Base-by-base conservation (phyloP, 2,113 vertebrate species). In the Pelobates fuscus region DNA sequence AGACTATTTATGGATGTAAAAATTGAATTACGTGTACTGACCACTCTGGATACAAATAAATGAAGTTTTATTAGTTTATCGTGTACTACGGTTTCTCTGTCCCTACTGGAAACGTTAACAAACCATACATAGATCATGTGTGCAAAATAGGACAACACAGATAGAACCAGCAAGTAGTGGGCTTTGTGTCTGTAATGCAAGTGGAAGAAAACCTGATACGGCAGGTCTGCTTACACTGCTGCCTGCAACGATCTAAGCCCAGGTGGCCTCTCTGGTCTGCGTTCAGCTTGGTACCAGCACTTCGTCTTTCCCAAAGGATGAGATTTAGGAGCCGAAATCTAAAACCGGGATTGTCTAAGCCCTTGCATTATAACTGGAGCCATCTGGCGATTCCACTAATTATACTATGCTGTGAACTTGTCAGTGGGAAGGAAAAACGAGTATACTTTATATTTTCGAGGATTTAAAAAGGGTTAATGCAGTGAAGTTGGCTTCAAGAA, bases 371-470 rank as follows among this genome's bases (percentile, higher is more conserved):
- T 77, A 68, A 77, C 73, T 68, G 44, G 55, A 77, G 65, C 73
- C 73, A 77, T 77, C 73, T 77, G 73, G 73, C 52, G 37, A 49
- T 61, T 41, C 65, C 61, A 60, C 67, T 77, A 77, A 77, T 77
- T 65, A 67, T 61, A 68, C 64, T 25, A 24, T 52, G 73, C 65
- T 61, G 23, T 68, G 73, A 77, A 63, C 20, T 26, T 20, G 55
- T 68, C 55, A 59, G 25, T 67, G 37, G 72, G 49, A 20, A 61
- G 52, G 49, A 60, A 54, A 27, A 32, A n/a, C 12, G 12, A 30
- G 64, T 23, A 12, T 24, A 75, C 62, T 67, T 57, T 52, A 60
- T 24, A 32, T 67, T 52, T 67, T 44, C 26, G 18, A 15, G 54
- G 54, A 21, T 46, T 12, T n/a, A n/a, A 7, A 60, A 59, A 12